A percentile compares a stretch with the other conserved stretches of the same genome.
These are phyloP conservation scores for Catharus minimus DNA, from an alignment of 2,113 vertebrate genomes.

Conservation along the genomic window DNA sequence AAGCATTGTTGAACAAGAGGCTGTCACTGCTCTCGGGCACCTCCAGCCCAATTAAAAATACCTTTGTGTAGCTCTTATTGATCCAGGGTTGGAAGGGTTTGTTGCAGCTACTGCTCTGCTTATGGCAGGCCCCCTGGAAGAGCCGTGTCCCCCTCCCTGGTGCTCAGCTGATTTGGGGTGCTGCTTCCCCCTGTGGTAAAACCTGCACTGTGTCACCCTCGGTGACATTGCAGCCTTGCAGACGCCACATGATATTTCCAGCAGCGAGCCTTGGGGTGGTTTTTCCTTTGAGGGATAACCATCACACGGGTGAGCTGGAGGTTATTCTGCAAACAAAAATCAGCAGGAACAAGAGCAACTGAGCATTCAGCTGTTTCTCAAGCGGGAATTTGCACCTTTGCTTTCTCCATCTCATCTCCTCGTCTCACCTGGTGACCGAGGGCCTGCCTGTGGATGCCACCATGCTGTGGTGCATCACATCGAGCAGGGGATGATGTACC, in stretches of 20 bases:
- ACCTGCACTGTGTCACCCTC: fast-evolving
- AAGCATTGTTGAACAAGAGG: background rate
- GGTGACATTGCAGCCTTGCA: background rate
- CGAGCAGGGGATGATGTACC: background rate
- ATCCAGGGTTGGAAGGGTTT: background rate
- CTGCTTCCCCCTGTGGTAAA: background rate
- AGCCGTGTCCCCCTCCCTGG: background rate
- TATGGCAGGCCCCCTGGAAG: background rate
- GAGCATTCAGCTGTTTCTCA: background rate
- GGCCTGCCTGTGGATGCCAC: background rate
- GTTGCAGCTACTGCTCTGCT: background rate
- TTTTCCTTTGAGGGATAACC: background rate
- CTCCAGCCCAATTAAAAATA: background rate
- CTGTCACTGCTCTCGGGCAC: background rate
- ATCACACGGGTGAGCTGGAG: fast-evolving
- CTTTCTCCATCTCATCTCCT: background rate
- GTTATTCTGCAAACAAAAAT: background rate
- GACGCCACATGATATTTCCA: background rate
- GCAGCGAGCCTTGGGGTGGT: background rate
- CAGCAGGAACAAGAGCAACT: background rate
- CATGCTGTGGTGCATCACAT: fast-evolving
- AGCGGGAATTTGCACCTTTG: background rate
- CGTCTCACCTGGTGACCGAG: background rate
- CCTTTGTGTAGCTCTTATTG: background rate
- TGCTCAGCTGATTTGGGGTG: fast-evolving